phyloP scores from a whole-genome alignment of 2,113 vertebrate species.

The Pterocles orientalis region DNA sequence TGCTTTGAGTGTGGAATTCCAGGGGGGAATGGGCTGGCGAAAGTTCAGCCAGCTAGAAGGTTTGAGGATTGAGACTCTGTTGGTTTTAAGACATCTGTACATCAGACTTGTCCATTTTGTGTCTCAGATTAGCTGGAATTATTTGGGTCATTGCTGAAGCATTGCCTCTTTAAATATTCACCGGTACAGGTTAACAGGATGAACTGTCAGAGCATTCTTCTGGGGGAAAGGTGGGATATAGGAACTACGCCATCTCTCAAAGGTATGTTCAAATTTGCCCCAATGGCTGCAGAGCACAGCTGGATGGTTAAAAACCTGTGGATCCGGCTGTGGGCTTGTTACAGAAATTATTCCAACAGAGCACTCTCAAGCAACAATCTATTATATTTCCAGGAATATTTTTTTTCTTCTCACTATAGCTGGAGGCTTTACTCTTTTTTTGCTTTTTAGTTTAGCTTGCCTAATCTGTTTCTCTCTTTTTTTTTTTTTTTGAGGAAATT shows the following conservation, averaged over 20 bases:
- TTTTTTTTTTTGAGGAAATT: constrained; percentile 17
- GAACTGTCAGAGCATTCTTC: neutral
- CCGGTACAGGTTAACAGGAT: neutral
- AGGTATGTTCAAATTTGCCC: neutral
- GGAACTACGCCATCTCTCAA: neutral
- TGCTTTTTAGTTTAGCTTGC: neutral
- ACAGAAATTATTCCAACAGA: neutral
- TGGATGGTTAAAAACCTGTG: neutral
- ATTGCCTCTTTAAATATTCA: neutral
- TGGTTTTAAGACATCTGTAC: neutral
- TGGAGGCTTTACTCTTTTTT: neutral
- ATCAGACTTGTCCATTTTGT: neutral
- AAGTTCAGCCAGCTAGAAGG: neutral
- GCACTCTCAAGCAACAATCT: neutral
- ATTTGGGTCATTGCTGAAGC: neutral
- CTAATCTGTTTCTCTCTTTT: neutral
- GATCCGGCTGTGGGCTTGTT: neutral
- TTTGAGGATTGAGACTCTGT: neutral
- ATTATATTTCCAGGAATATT: neutral
- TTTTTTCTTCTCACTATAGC: neutral
- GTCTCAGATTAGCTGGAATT: neutral
- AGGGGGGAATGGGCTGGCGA: neutral
- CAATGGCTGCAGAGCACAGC: neutral
- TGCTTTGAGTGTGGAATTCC: neutral
- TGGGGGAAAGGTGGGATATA: neutral